Evolutionary conservation across 1,140 invertebrate genomes (phyloP), one percentile per base, ranked within the genome.

Genomic region (Calosoma granatense): DNA sequence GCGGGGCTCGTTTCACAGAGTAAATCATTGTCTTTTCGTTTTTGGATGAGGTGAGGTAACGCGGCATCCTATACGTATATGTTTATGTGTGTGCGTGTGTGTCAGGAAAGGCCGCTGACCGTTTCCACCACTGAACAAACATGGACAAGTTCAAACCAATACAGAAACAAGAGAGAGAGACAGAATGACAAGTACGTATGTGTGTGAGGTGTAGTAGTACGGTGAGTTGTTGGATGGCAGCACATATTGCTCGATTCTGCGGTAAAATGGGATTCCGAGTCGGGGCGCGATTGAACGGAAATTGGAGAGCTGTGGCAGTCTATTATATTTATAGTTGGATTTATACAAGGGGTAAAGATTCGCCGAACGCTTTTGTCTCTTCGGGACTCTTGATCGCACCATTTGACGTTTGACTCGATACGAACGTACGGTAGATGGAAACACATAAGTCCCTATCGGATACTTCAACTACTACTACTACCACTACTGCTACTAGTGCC

Each of bases 261-360:
- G 53, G 55, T 53, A 54, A 56, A 58, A 62, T 53, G 54, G 56
- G 57, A 59, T 55, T 53, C 55, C 43, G 51, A 47, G 30, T 52
- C 36, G 54, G 57, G 52, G 59, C 59, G 54, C 56, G 61, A 62
- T 60, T 57, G 57, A 56, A 60, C 56, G 55, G 41, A 62, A 62
- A 60, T 56, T 62, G 56, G 61, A 60, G 56, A 60, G 53, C 54
- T 20, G n/a, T 56, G 54, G 6, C 53, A 55, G 39, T 58, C 57
- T 58, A 55, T 58, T 58, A 58, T 58, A 58, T 58, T 58, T 58
- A 61, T 53, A 61, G 57, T 61, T 61, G 53, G 56, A 59, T 61
- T 61, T 61, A 61, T 61, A 59, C 53, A 47, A 47, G 41, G 41
- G 9, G 41, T 47, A 11, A 47, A 47, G 41, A 47, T 36, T 47